Conservation (phyloP, 2,888 invertebrate species). For the Neocrepidodera transversa region DNA sequence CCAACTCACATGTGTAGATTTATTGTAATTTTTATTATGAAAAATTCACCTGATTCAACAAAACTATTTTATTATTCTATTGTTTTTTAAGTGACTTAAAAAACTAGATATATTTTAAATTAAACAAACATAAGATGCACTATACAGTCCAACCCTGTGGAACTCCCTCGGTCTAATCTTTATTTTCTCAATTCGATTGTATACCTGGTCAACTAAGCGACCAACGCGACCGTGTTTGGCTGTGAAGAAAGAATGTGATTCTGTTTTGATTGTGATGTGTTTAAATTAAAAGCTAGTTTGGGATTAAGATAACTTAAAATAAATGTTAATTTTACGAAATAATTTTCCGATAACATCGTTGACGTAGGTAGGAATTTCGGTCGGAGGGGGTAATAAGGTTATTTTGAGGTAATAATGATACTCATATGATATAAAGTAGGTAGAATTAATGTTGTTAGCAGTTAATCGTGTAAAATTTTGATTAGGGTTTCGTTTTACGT, state of each 20-base stretch:
- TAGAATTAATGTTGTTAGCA: conserved; percentile 16
- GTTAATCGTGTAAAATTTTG: conserved; percentile 3
- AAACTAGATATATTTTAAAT: no score
- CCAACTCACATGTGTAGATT: not conserved
- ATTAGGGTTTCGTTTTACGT: not conserved
- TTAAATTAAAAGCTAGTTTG: conserved; percentile 31
- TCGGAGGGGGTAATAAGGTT: conserved; percentile 19
- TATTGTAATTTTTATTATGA: not conserved
- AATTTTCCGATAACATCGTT: conserved; percentile 25
- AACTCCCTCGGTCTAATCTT: not conserved
- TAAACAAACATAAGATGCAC: no score
- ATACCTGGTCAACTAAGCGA: conserved; percentile 20
- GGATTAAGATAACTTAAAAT: conserved; percentile 27
- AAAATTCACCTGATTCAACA: not conserved
- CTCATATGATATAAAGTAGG: not conserved
- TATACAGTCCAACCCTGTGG: conserved; percentile 19
- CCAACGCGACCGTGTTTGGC: conserved; percentile 10
- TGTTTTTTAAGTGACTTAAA: no score
- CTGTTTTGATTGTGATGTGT: conserved; percentile 29
- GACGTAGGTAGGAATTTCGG: conserved; percentile 23
- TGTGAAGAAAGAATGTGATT: conserved; percentile 28
- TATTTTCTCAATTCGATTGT: conserved; percentile 9
- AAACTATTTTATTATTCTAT: conserved; percentile 2
- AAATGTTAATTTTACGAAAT: conserved; percentile 29
- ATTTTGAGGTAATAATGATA: conserved; percentile 14